These are phyloP conservation scores for Eidolon helvum DNA, from an alignment of 2,113 vertebrate genomes.

Conservation along the genomic window DNA sequence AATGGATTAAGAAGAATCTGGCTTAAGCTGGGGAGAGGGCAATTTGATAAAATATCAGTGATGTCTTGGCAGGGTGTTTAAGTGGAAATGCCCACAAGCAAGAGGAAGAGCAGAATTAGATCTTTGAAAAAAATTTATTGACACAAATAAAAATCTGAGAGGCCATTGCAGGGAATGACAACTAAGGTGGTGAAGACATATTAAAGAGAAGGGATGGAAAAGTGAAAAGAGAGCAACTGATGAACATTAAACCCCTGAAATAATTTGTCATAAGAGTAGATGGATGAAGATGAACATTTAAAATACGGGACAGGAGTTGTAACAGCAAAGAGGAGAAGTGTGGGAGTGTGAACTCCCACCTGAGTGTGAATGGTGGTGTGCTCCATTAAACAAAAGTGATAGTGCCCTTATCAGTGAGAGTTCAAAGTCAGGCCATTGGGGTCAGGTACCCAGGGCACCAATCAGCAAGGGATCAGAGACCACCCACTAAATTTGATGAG, in stretches of 20 bases:
- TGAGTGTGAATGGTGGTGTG: neutral
- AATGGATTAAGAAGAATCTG: neutral
- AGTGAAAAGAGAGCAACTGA: neutral
- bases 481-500: neutral
- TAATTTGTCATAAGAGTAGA: neutral
- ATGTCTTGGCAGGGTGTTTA: neutral
- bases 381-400: neutral
- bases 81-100: neutral
- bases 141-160: neutral
- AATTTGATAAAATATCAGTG: neutral
- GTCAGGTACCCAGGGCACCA: neutral
- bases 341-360: neutral
- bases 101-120: neutral
- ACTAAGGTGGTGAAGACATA: neutral
- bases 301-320: neutral
- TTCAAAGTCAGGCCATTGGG: neutral
- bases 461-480: neutral
- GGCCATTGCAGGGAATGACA: neutral
- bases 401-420: neutral
- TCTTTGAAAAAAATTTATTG: neutral
- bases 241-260: neutral
- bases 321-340: neutral
- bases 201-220: accelerated
- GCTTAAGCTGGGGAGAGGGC: neutral
- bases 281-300: neutral